These are phyloP conservation scores for Ranitomeya variabilis DNA, from an alignment of 2,113 vertebrate species.

Conservation along the genomic window DNA sequence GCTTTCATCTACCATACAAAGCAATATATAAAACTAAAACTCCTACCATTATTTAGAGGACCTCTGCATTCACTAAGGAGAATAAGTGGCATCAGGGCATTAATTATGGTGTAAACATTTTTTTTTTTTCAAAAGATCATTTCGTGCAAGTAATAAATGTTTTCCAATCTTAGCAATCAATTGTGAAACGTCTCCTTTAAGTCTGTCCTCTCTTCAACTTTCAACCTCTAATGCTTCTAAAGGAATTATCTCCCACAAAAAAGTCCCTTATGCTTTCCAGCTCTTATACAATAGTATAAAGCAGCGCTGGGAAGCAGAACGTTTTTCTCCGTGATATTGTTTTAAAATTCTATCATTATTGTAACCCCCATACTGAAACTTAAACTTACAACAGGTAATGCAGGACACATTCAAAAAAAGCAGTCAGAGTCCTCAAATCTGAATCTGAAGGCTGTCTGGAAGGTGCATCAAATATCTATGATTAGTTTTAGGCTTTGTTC, in stretches of 20 bases:
- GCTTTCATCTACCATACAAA: too few species aligned
- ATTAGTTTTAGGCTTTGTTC: not conserved
- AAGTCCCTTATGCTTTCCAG: not conserved
- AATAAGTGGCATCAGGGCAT: not conserved
- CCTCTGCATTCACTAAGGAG: not conserved
- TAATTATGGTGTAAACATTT: not conserved
- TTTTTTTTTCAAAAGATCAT: not conserved
- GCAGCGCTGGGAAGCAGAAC: not conserved
- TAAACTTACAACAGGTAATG: not conserved
- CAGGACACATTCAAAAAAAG: not conserved
- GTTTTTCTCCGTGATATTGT: not conserved
- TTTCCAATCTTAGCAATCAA: not conserved
- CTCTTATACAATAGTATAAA: not conserved
- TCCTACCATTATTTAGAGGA: not conserved
- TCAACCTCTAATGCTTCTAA: conserved; percentile 12
- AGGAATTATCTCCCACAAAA: not conserved
- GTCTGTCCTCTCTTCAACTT: not conserved
- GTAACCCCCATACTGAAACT: not conserved
- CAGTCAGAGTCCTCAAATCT: not conserved
- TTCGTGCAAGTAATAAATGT: not conserved
- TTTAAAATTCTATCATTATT: not conserved
- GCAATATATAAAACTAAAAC: not conserved
- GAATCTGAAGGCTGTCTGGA: not conserved
- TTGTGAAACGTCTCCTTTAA: conserved; percentile 4
- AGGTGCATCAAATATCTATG: not conserved